Evolutionary conservation across 2,797 vertebrate genomes (phyloP).

Genomic region (Sebastes nivosus): DNA sequence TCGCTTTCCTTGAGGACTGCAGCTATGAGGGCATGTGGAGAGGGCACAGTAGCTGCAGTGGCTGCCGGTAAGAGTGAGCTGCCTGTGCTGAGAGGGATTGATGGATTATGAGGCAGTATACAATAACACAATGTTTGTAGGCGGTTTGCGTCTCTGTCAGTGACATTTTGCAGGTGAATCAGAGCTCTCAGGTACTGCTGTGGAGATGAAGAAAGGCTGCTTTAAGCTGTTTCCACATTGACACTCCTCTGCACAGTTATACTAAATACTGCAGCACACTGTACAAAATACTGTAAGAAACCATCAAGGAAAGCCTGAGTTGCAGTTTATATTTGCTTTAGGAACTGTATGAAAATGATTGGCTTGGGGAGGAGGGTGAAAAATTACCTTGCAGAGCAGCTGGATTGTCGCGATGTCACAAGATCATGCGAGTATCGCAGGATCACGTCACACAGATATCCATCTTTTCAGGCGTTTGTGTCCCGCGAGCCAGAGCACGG

Average conservation of each 20-base stretch:
- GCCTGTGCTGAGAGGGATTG: slow-evolving; percentile 36
- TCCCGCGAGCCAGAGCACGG: no score
- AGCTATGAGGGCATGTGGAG: slow-evolving; percentile 66
- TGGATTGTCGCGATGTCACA: no score
- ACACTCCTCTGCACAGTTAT: background rate
- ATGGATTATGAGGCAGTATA: slow-evolving; percentile 6
- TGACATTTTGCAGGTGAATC: background rate
- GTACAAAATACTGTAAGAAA: background rate
- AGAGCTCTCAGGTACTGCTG: background rate
- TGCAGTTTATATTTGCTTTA: background rate
- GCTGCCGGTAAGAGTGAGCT: slow-evolving; percentile 38
- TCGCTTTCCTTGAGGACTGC: slow-evolving; percentile 80
- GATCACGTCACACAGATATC: no score
- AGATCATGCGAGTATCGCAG: no score
- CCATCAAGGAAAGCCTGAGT: background rate
- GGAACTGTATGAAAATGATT: background rate
- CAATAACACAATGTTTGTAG: background rate
- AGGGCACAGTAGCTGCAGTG: slow-evolving; percentile 74
- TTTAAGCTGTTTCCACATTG: background rate
- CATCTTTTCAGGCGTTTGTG: no score
- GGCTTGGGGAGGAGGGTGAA: background rate
- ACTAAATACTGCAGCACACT: background rate
- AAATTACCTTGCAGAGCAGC: no score
- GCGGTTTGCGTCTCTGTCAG: background rate
- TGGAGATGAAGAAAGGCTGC: background rate